These are phyloP conservation scores for Channa maculata DNA, from an alignment of 2,113 vertebrate species.

Conservation along the genomic window DNA sequence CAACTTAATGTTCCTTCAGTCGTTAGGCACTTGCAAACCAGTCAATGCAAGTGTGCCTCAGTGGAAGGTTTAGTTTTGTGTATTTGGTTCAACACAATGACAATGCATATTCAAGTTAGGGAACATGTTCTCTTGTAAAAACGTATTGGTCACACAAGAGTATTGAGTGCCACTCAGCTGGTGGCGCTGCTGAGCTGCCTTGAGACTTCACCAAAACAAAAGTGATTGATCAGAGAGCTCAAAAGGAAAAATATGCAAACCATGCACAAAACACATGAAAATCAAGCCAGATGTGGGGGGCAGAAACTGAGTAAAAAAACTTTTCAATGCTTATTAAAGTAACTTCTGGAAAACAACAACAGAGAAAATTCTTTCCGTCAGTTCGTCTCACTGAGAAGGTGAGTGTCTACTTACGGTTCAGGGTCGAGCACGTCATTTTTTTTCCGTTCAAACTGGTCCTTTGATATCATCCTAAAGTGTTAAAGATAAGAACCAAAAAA, in stretches of 20 bases:
- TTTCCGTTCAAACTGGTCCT: conserved; percentile 99
- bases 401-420: conserved; percentile 92
- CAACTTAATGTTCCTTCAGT: conserved; percentile 61
- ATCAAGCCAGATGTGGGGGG: conserved; percentile 55
- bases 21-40: conserved; percentile 67
- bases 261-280: conserved; percentile 28
- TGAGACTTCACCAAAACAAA: background rate
- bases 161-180: conserved; percentile 36
- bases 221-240: conserved; percentile 35
- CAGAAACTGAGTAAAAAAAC: conserved; percentile 15
- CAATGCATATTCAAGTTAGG: background rate
- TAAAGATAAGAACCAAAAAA: background rate
- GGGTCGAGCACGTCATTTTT: conserved; percentile 98
- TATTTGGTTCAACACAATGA: background rate
- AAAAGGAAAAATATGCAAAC: conserved; percentile 40
- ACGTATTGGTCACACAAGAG: background rate
- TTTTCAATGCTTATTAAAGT: conserved; percentile 1
- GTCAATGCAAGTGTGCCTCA: conserved; percentile 71
- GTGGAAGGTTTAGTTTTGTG: conserved; percentile 47
- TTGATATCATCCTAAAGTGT: conserved; percentile 92
- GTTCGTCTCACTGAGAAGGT: background rate
- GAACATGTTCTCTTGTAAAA: background rate
- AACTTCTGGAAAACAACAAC: conserved; percentile 4
- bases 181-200: conserved; percentile 48
- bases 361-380: background rate